A percentile compares a stretch with the other conserved stretches of the same genome.
Conservation (phyloP, 2,113 vertebrate genomes). For the Datnioides undecimradiatus region DNA sequence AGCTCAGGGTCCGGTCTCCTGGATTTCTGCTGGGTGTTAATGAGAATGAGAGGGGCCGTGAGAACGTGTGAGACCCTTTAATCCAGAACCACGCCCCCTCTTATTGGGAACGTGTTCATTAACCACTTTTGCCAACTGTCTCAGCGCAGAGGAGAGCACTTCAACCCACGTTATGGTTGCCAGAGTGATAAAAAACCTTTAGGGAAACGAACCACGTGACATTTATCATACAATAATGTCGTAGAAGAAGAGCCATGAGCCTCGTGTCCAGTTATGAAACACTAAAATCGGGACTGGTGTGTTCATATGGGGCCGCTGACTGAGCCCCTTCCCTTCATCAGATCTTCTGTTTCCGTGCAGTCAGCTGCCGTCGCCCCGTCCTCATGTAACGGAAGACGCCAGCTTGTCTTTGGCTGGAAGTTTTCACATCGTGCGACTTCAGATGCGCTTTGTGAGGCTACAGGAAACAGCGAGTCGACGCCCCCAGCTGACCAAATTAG, state of each 20-base stretch:
- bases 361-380: neutral
- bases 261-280: neutral
- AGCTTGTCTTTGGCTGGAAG: neutral
- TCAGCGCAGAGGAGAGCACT: neutral
- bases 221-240: neutral
- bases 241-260: neutral
- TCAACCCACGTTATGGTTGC: too few species aligned
- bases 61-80: neutral
- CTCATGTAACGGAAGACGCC: neutral
- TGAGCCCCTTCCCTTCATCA: neutral
- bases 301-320: too few species aligned
- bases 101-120: neutral
- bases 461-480: slow-evolving; percentile 51
- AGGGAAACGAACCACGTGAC: neutral
- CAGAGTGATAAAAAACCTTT: neutral
- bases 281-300: neutral
- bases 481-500: slow-evolving; percentile 62
- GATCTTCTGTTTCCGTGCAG: neutral
- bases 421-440: neutral
- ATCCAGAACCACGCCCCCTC: neutral
- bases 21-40: neutral
- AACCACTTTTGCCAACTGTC: too few species aligned
- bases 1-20: neutral
- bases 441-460: slow-evolving; percentile 26
- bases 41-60: neutral